Evolutionary conservation across 1,140 invertebrate species (phyloP).

Genomic region (Rhizoglyphus robini): DNA sequence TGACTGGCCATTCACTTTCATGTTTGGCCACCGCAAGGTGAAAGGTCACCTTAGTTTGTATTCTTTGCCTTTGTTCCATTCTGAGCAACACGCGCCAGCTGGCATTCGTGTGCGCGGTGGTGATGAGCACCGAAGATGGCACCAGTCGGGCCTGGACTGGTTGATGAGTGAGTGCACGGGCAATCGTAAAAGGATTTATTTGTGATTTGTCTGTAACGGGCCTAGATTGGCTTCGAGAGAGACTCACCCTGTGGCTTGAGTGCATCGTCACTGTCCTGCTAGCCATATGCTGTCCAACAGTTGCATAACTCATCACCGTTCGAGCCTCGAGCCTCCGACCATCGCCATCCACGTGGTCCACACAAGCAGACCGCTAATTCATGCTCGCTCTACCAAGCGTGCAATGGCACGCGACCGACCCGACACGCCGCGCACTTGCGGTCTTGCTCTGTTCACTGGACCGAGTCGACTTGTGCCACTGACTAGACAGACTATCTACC

Average conservation of each 20-base stretch:
- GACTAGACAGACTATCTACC: too few species aligned
- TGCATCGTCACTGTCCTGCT: slow-evolving; percentile 6
- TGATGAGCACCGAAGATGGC: too few species aligned
- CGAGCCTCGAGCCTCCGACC: not conserved
- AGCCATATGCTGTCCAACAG: not conserved
- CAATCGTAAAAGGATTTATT: slow-evolving; percentile 14
- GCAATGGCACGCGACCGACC: slow-evolving; percentile 5
- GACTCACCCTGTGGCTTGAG: not conserved
- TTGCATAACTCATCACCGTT: slow-evolving; percentile 9
- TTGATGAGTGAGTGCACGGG: too few species aligned
- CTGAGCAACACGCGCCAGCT: slow-evolving; percentile 4
- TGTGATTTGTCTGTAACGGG: slow-evolving; percentile 8
- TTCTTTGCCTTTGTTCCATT: too few species aligned
- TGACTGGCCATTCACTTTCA: too few species aligned
- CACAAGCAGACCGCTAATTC: not conserved
- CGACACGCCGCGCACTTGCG: slow-evolving; percentile 6
- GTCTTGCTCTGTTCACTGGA: not conserved
- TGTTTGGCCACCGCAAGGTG: not conserved
- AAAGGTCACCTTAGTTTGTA: too few species aligned
- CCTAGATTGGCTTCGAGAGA: not conserved
- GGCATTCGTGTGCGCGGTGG: not conserved
- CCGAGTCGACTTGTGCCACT: not conserved
- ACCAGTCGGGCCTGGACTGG: too few species aligned
- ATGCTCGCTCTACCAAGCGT: not conserved
- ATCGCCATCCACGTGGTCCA: not conserved